Conservation (phyloP, 2,888 invertebrate species). For the Mactromeris polynyma region DNA sequence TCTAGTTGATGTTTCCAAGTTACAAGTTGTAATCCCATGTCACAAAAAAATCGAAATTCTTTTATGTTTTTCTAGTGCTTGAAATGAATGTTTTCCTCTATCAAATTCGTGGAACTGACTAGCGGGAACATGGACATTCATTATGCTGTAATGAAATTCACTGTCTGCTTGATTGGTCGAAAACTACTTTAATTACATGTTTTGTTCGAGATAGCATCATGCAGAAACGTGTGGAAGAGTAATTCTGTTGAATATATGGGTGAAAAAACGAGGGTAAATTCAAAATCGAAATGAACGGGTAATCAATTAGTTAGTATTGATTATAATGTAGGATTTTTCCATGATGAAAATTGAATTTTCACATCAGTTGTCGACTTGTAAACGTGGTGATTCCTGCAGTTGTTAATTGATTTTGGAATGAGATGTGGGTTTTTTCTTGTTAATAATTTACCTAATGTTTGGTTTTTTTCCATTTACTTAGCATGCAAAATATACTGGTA, state of each 20-base stretch:
- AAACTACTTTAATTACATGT: neutral
- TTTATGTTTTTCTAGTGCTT: neutral
- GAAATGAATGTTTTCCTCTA: conserved; percentile 9
- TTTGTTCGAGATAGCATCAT: neutral
- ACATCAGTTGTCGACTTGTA: neutral
- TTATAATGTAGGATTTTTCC: neutral
- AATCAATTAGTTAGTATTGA: neutral
- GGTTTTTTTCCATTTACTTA: no score
- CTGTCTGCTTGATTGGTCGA: neutral
- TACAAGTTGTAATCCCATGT: neutral
- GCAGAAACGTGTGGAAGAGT: neutral
- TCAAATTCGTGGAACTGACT: neutral
- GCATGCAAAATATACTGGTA: no score
- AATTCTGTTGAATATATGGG: neutral
- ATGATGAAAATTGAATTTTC: conserved; percentile 1
- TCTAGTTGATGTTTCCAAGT: neutral
- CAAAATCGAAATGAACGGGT: neutral
- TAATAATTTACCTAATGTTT: neutral
- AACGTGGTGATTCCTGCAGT: neutral
- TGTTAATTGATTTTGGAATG: neutral
- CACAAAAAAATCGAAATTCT: neutral
- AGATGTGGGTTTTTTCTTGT: neutral
- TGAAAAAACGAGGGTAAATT: neutral
- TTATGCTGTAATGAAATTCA: neutral
- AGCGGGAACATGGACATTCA: neutral